Percentiles rank a stretch among this genome's conserved stretches.
Conservation (phyloP, 64 coral and sea anemone species). For the Acropora tenuis region DNA sequence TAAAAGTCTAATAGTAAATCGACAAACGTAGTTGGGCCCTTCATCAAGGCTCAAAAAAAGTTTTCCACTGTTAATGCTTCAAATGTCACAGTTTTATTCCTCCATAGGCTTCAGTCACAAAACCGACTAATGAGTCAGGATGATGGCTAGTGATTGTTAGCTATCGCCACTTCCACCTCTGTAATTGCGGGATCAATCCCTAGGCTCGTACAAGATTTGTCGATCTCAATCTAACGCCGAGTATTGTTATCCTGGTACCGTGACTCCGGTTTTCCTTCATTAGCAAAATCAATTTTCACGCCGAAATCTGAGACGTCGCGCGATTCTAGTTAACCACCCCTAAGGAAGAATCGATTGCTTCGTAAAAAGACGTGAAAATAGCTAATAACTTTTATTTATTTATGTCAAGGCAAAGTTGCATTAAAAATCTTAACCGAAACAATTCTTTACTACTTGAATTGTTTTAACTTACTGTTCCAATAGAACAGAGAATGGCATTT, state of each 20-base stretch:
- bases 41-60: too few relatives aligned
- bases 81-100: too few relatives aligned
- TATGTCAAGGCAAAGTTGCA: conserved; percentile 1
- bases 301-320: conserved; percentile 1
- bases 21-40: too few relatives aligned
- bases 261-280: not conserved
- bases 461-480: conserved; percentile 56
- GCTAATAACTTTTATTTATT: not conserved
- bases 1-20: conserved; percentile 4
- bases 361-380: too few relatives aligned
- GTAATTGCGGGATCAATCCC: too few relatives aligned
- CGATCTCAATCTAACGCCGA: too few relatives aligned
- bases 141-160: too few relatives aligned
- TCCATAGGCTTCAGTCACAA: too few relatives aligned
- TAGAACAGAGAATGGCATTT: conserved; percentile 56
- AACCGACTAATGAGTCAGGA: too few relatives aligned
- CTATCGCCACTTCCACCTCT: too few relatives aligned
- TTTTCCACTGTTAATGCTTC: too few relatives aligned
- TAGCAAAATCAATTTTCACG: conserved; percentile 1
- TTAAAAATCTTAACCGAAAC: conserved; percentile 1
- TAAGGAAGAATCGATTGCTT: not conserved
- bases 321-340: not conserved
- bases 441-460: not conserved
- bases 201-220: too few relatives aligned
- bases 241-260: not conserved